Base-by-base conservation (phyloP, 1,140 invertebrate genomes). In the Brachionus asplanchnoidis region DNA sequence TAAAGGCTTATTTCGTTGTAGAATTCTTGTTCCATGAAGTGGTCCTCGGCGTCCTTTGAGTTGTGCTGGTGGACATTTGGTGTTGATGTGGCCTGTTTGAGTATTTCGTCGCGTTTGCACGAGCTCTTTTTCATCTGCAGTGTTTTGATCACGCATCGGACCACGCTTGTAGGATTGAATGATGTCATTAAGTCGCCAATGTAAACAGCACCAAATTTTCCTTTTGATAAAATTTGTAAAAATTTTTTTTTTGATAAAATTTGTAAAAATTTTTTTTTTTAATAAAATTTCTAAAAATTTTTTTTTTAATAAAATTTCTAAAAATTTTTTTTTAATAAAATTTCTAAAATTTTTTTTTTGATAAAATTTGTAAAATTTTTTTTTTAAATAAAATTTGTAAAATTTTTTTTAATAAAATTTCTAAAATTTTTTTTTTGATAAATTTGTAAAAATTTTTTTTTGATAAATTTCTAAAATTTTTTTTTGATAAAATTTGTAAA, bases 141-240 rank as follows among this genome's bases (percentile, higher is more conserved):
- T 0, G 96, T 97, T 89, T 98, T 98, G 1, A 98, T 94, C 9
- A 95, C 95, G 3, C 97, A 95, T 87, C 93, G 94, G 68, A 94
- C 92, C 8, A 92, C 87, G 17, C 86, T 88, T 65, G 88, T 88
- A 84, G 88, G 88, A 17, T 87, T 87, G 85, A 87, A 88, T 20
- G 88, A 84, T 44, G 90, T 90, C 89, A 93, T 92, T n/a, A 97
- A 90, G 89, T 97, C 95, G 1, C 96, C 97, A 91, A 96, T 96
- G 86, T 89, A 89, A 11, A 89, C 89, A 88, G 91, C 92, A 91
- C 96, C 97, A 91, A 97, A 99, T 68, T 95, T 95, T 28, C 96
- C 96, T 91, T 98, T 53, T 53, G 8, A 36, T 36, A 36, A 36
- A 36, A 6, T 7, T 11, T 36, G 36, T 0, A 32, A 68, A 68